phyloP scores from a whole-genome alignment of 2,797 vertebrate genomes.

The Serranus cabrilla region DNA sequence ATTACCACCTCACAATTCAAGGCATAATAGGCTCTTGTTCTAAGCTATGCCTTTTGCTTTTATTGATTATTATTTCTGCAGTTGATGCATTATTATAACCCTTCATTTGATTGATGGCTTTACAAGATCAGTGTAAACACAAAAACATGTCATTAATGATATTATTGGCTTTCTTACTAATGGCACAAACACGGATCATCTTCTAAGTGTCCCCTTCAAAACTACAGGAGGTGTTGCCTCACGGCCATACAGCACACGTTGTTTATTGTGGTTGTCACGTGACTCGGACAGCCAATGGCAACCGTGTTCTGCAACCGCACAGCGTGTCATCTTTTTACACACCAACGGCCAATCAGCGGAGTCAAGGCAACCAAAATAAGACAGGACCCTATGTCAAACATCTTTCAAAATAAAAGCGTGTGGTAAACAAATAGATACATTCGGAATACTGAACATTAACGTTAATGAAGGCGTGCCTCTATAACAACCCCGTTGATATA shows the following conservation, averaged over 20 bases:
- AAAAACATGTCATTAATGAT: not conserved
- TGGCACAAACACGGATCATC: not conserved
- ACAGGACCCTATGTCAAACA: rapidly evolving
- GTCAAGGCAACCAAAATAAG: conserved; percentile 14
- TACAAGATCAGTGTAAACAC: conserved; percentile 12
- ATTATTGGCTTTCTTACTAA: not conserved
- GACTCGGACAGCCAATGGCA: conserved; percentile 71
- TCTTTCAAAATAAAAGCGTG: conserved; percentile 64
- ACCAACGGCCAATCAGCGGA: conserved; percentile 17
- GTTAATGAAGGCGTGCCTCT: not conserved
- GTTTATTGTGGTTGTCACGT: conserved; percentile 78
- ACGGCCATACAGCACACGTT: conserved; percentile 26
- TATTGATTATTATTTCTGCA: not conserved
- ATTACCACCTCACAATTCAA: conserved; percentile 4
- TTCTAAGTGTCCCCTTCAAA: too few species aligned
- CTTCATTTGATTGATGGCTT: not conserved
- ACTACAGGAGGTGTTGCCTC: not conserved
- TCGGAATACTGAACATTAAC: not conserved
- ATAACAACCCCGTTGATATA: too few species aligned
- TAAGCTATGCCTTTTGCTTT: not conserved
- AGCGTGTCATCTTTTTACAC: conserved; percentile 59
- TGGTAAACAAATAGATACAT: not conserved
- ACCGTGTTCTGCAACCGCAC: conserved; percentile 38
- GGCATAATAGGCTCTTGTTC: not conserved
- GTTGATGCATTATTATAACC: not conserved